Evolutionary conservation across 2,888 invertebrate genomes (phyloP), one percentile per base, ranked within the genome.

Genomic region (Lasioglossum pauxillum): DNA sequence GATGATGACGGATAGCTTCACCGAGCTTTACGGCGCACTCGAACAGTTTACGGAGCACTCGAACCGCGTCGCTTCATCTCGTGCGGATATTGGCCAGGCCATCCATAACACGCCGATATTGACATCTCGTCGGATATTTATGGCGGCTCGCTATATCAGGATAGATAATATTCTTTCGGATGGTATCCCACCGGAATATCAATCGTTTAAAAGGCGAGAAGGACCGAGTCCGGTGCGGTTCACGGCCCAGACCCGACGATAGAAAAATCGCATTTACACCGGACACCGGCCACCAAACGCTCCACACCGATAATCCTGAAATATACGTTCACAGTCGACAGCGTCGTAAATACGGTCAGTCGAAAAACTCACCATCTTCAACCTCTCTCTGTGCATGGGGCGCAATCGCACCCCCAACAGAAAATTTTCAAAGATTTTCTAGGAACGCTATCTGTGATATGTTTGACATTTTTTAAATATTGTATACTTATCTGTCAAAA

Each of bases 191-290:
- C 14, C 5, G 72, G 81, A 57, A 75, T 79, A 89, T 90, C 84
- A 90, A 85, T 89, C 85, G 90, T 88, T 88, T 79, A 90, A 46
- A 31, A 76, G 23, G 27, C 16, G 49, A 31, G 74, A n/a, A 23
- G 19, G 44, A n/a, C 38, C 19, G n/a, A 12, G 78, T 5, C 35
- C 67, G 31, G 5, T 71, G 41, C 81, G 35, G 14, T 57, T 64
- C 31, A 64, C 64, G 16, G 31, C 31, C 64, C 8, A 16, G 7
- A 2, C 64, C 19, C 7, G 31, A 0, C 64, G 84, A 78, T 71
- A 78, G 84, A 85, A 90, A 83, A 88, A 83, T 27, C 31, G 53
- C 78, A 82, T 84, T 75, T 82, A 77, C 60, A 44, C 75, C 60
- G 78, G 23, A 38, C 67, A 31, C 35, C 35, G 19, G 0, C 31